Conservation (phyloP, 2,797 vertebrate genomes). For the Yasuhikotakia modesta region DNA sequence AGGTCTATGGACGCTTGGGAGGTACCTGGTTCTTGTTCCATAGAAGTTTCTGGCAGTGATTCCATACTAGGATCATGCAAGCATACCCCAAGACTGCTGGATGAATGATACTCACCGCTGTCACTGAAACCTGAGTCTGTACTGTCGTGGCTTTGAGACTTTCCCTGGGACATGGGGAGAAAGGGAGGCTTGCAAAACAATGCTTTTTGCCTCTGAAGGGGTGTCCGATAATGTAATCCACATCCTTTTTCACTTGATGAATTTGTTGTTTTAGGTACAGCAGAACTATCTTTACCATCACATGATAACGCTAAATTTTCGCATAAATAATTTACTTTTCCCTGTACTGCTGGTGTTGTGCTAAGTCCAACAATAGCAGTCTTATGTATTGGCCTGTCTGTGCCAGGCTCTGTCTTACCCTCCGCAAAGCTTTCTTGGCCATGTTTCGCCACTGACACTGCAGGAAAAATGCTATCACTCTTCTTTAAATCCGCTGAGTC, state of each 20-base stretch:
- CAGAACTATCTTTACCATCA: constrained; percentile 33
- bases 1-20: constrained; percentile 51
- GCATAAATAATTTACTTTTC: constrained; percentile 32
- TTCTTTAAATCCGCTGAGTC: constrained; percentile 60
- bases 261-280: constrained; percentile 12
- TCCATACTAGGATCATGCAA: constrained; percentile 78
- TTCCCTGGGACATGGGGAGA: constrained; percentile 65
- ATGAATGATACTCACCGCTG: constrained; percentile 81
- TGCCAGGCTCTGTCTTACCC: constrained; percentile 42
- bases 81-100: constrained; percentile 75
- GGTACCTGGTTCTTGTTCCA: constrained; percentile 59
- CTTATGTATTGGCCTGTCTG: constrained; percentile 54
- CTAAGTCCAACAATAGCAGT: constrained; percentile 58
- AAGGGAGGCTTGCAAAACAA: constrained; percentile 84
- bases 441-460: constrained; percentile 40
- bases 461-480: constrained; percentile 36
- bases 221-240: constrained; percentile 65
- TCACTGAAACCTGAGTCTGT: constrained; percentile 96
- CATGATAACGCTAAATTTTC: constrained; percentile 50
- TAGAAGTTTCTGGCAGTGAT: constrained; percentile 70
- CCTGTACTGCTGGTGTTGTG: constrained; percentile 53
- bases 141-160: constrained; percentile 84
- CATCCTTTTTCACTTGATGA: constrained; percentile 58
- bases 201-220: constrained; percentile 85
- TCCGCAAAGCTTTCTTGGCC: constrained; percentile 34